These are phyloP conservation scores for Cathartes aura DNA, from an alignment of 2,113 vertebrate species.

Conservation along the genomic window DNA sequence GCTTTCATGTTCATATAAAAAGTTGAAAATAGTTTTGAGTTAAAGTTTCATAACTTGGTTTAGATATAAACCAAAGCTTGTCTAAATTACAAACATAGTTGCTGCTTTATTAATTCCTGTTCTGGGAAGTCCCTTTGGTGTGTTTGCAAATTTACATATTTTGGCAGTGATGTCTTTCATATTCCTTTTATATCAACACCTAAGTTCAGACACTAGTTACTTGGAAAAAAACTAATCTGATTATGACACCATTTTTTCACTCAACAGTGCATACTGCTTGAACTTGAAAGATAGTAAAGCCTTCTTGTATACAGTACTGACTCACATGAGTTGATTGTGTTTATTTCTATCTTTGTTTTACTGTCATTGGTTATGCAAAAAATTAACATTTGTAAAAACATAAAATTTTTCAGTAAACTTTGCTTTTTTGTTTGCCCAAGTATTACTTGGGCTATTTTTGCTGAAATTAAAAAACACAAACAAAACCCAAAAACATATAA, in stretches of 20 bases:
- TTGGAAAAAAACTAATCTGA: background rate
- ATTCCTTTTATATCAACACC: background rate
- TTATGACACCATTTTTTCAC: background rate
- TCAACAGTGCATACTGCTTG: background rate
- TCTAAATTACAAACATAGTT: background rate
- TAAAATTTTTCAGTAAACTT: background rate
- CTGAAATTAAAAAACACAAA: background rate
- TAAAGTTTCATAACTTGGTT: background rate
- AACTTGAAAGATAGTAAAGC: background rate
- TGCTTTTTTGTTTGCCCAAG: background rate
- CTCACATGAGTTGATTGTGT: background rate
- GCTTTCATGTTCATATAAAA: background rate
- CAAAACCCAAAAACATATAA: background rate
- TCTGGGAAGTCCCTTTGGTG: background rate
- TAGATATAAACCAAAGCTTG: background rate
- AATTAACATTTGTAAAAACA: background rate
- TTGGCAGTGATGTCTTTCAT: background rate
- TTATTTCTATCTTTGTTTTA: background rate
- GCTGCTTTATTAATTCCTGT: background rate
- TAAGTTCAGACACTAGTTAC: background rate
- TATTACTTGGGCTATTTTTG: background rate
- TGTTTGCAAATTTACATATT: background rate
- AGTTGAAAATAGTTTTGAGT: background rate
- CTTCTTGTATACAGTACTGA: background rate
- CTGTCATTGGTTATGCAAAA: background rate